Percentiles rank a stretch among this genome's conserved stretches.
These are phyloP conservation scores for Symphodus melops DNA, from an alignment of 2,113 vertebrate genomes.

Conservation along the genomic window DNA sequence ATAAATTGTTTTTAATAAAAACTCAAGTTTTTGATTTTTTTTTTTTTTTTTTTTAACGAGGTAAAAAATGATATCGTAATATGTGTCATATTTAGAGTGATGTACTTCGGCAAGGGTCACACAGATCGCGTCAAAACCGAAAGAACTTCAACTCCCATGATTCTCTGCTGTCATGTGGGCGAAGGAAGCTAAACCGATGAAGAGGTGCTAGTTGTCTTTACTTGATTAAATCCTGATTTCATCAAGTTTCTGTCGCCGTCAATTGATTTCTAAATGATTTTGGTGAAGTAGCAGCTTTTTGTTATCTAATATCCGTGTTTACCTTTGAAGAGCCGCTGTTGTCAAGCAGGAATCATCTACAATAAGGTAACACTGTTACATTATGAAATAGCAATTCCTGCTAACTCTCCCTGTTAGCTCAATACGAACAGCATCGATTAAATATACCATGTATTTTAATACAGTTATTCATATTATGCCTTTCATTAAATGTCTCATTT, in stretches of 20 bases:
- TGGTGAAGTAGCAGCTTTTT: constrained; percentile 5
- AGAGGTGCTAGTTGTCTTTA: constrained; percentile 71
- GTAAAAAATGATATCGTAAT: background rate
- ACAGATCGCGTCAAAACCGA: background rate
- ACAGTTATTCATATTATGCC: background rate
- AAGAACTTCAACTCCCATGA: constrained; percentile 74
- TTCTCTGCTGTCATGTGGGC: constrained; percentile 60
- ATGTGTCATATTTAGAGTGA: background rate
- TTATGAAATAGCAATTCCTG: constrained; percentile 68
- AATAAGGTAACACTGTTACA: constrained; percentile 76
- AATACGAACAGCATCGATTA: constrained; percentile 36
- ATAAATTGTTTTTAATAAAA: constrained; percentile 94
- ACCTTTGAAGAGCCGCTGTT: background rate
- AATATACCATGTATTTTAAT: background rate
- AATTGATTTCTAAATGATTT: constrained; percentile 19
- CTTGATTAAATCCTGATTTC: constrained; percentile 76
- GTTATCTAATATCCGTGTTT: background rate
- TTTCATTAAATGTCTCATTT: background rate
- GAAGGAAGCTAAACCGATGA: constrained; percentile 69
- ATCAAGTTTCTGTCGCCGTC: constrained; percentile 39
- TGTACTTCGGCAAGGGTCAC: background rate
- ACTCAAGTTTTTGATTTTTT: constrained; percentile 80
- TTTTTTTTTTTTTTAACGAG: constrained; percentile 85
- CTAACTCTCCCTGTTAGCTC: constrained; percentile 72
- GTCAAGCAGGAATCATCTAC: constrained; percentile 53